Conservation (phyloP, 2,888 invertebrate genomes). For the Anagyrus pseudococci region DNA sequence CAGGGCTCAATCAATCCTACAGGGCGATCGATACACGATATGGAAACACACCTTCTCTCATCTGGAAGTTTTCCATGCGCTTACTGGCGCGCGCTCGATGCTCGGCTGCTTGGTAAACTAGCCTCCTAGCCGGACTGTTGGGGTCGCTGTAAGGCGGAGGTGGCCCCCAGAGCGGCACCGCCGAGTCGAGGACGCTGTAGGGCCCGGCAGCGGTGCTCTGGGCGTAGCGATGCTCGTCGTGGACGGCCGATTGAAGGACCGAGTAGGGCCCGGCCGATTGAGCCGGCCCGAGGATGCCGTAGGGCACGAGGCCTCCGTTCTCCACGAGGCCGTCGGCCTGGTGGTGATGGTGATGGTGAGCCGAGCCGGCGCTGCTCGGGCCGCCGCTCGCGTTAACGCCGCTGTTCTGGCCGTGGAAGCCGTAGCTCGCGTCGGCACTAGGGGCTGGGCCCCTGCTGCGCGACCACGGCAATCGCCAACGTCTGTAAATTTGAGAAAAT, state of each 20-base stretch:
- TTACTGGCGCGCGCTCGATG: slow-evolving; percentile 62
- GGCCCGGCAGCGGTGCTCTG: slow-evolving; percentile 44
- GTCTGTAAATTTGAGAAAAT: slow-evolving; percentile 49
- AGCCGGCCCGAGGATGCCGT: slow-evolving; percentile 32
- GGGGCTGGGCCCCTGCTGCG: slow-evolving; percentile 58
- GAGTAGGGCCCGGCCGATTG: slow-evolving; percentile 48
- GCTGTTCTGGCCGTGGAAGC: slow-evolving; percentile 56
- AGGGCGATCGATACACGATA: no score
- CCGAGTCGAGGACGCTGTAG: slow-evolving; percentile 56
- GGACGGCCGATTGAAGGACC: slow-evolving; percentile 44
- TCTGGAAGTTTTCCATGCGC: slow-evolving; percentile 27
- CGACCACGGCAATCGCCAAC: slow-evolving; percentile 62
- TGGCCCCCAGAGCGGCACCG: slow-evolving; percentile 77
- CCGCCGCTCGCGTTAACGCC: slow-evolving; percentile 51
- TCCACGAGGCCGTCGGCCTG: slow-evolving; percentile 61
- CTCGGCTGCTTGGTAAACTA: slow-evolving; percentile 56
- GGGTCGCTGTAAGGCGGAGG: slow-evolving; percentile 89
- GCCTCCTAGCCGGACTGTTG: slow-evolving; percentile 71
- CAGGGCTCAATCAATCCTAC: no score
- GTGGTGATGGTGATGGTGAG: slow-evolving; percentile 43
- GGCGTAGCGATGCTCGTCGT: slow-evolving; percentile 20
- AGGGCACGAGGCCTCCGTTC: slow-evolving; percentile 67
- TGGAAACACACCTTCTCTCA: slow-evolving; percentile 25
- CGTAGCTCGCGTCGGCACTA: slow-evolving; percentile 79
- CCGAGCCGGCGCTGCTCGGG: slow-evolving; percentile 44